Conservation (phyloP, 2,113 vertebrate genomes). For the Sclerurus mexicanus region DNA sequence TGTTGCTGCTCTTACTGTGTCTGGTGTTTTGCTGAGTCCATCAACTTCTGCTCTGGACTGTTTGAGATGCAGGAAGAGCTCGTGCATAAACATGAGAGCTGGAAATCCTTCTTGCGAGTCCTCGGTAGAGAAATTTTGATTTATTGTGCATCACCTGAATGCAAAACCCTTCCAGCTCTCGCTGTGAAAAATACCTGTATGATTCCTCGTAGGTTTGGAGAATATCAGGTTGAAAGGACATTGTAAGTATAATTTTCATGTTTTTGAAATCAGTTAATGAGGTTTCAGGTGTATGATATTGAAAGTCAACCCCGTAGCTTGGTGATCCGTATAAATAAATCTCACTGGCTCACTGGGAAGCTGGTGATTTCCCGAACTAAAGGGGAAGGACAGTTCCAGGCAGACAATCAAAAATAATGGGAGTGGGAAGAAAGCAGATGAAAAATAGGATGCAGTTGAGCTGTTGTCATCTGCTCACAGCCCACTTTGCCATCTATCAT, state of each 20-base stretch:
- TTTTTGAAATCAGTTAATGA: not conserved
- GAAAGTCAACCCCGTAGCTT: not conserved
- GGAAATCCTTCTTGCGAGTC: not conserved
- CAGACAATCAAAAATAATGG: not conserved
- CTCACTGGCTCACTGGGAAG: not conserved
- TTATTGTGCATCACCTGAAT: not conserved
- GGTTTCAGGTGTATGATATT: not conserved
- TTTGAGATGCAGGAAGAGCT: not conserved
- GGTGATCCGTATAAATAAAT: not conserved
- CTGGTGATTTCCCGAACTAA: not conserved
- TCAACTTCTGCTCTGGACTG: not conserved
- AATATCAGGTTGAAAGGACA: not conserved
- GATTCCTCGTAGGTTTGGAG: not conserved
- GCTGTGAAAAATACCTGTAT: not conserved
- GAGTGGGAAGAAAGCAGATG: not conserved
- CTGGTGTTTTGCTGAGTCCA: not conserved
- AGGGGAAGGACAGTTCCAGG: not conserved
- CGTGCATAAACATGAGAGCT: not conserved
- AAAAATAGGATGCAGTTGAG: not conserved
- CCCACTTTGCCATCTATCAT: not conserved
- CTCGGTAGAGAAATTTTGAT: not conserved
- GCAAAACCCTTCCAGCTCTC: not conserved
- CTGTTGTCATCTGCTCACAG: not conserved
- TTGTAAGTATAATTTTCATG: not conserved
- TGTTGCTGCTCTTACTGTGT: not conserved